Evolutionary conservation across 2,797 vertebrate genomes (phyloP), one percentile per base, ranked within the genome.

Genomic region (Rachycentron canadum): DNA sequence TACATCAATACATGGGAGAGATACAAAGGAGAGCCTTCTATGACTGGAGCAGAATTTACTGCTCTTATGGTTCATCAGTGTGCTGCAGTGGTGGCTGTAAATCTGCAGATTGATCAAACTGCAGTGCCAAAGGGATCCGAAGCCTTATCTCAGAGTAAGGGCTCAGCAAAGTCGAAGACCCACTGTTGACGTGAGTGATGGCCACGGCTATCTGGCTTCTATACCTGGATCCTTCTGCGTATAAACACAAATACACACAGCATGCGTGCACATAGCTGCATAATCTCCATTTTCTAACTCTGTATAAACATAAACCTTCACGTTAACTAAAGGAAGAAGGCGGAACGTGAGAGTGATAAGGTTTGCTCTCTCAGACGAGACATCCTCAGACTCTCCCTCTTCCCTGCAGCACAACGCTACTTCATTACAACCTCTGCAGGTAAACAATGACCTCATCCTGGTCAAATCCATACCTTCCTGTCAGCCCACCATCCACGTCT

Each of bases 101-200:
- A 94, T 93, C 92, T 88, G 85, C 83, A 90, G 93, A 92, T 93
- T 93, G 92, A 93, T 94, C 90, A 93, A 89, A 91, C 89, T 90
- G 86, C 81, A 89, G 87, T 79, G 84, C 86, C 81, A 79, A 82
- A 81, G 84, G 86, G 85, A 91, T 87, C 90, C 88, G 36, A 73
- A 90, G 88, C 87, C 91, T 94, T 93, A 94, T 94, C 91, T 92
- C 82, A 71, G 76, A 89, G 87, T 86, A 85, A 85, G 84, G 84
- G 91, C 92, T 92, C 85, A 81, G 91, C 88, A 89, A 90, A 91
- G 90, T 88, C 79, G 69, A 87, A 87, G 79, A 87, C 83, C 87
- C 73, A 49, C 83, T 79, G 78, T 78, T 82, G 60, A 65, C 76
- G 69, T 93, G 91, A 94, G 84, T 88, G 89, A 93, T 92, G 90